Evolutionary conservation across 2,113 vertebrate species (phyloP).

Genomic region (Trachemys scripta): DNA sequence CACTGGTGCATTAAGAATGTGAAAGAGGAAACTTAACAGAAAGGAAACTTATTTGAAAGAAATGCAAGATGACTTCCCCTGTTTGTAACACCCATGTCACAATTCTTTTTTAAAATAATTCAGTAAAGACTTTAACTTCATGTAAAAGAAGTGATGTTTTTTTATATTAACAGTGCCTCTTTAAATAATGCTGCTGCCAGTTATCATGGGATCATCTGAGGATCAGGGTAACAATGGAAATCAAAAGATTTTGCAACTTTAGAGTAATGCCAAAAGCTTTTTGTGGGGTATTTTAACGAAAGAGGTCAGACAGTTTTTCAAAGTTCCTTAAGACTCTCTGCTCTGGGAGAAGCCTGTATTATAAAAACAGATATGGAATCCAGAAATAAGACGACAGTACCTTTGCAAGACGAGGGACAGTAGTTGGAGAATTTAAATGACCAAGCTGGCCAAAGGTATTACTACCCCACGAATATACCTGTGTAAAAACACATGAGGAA

Average conservation of each 20-base stretch:
- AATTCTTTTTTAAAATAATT: not conserved
- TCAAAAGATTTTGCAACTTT: not conserved
- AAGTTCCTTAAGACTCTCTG: not conserved
- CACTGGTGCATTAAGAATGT: not conserved
- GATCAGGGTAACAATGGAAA: not conserved
- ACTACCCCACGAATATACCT: constrained; percentile 97
- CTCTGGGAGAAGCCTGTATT: not conserved
- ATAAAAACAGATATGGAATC: not conserved
- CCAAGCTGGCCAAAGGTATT: constrained; percentile 93
- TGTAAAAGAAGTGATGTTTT: too few relatives aligned
- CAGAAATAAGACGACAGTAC: constrained; percentile 72
- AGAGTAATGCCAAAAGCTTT: not conserved
- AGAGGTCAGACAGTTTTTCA: constrained; percentile 4
- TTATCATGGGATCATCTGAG: not conserved
- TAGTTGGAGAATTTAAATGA: constrained; percentile 90
- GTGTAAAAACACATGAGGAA: constrained; percentile 12
- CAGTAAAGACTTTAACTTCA: too few relatives aligned
- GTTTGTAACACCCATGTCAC: not conserved
- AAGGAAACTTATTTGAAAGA: not conserved
- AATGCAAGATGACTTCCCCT: not conserved
- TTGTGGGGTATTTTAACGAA: not conserved
- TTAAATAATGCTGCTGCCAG: not conserved
- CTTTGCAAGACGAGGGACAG: constrained; percentile 91
- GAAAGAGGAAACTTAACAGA: not conserved
- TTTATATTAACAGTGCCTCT: not conserved